Evolutionary conservation across 2,888 invertebrate species (phyloP).

Genomic region (Drosophila mulleri): DNA sequence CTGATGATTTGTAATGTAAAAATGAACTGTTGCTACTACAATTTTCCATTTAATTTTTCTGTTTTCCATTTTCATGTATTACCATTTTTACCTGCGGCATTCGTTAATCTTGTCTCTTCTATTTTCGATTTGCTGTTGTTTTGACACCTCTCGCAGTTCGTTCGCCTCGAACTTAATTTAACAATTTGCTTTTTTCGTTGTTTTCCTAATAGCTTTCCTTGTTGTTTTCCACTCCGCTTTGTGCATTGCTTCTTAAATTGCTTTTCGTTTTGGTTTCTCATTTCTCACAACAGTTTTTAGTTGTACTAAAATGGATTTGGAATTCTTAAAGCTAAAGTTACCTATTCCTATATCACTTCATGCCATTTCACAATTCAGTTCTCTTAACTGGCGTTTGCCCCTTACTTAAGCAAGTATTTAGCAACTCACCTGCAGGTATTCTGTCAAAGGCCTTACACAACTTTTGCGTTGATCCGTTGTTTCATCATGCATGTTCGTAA

Average conservation of each 20-base stretch:
- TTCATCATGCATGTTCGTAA: constrained; percentile 1
- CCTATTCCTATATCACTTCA: neutral
- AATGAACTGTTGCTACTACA: neutral
- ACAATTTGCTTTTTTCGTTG: constrained; percentile 7
- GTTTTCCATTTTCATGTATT: neutral
- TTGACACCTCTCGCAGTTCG: neutral
- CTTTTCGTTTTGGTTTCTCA: neutral
- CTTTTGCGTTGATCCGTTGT: neutral
- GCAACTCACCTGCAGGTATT: neutral
- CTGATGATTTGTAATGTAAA: neutral
- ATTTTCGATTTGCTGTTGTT: neutral
- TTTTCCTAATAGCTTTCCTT: neutral
- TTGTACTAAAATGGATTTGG: neutral
- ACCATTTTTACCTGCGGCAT: neutral
- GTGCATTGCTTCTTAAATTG: neutral
- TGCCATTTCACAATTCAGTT: neutral
- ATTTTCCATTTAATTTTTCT: neutral
- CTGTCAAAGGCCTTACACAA: constrained; percentile 13
- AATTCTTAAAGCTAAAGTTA: neutral
- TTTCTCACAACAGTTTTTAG: neutral
- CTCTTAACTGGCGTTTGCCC: neutral
- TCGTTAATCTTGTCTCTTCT: neutral
- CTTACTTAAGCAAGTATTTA: neutral
- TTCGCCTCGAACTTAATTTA: constrained; percentile 7
- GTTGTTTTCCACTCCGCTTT: neutral